Conservation (phyloP, 2,888 invertebrate species). For the Clusia tigrina region DNA sequence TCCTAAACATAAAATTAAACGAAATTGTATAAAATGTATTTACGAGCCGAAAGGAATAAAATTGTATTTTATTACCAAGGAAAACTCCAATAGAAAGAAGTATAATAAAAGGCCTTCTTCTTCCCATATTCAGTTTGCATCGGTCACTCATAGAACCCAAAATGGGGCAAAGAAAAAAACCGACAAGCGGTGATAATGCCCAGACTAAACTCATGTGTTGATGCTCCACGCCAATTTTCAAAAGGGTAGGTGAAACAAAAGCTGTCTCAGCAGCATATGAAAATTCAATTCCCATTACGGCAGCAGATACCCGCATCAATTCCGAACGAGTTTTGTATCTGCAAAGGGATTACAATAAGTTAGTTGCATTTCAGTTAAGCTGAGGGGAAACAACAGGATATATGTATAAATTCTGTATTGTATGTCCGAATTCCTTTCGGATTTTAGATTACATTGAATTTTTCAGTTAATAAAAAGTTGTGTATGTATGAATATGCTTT, state of each 20-base stretch:
- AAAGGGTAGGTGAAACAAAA: conserved; percentile 92
- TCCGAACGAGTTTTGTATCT: conserved; percentile 83
- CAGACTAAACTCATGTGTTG: conserved; percentile 95
- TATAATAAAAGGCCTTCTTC: conserved; percentile 91
- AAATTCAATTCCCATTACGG: conserved; percentile 97
- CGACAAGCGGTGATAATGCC: conserved; percentile 92
- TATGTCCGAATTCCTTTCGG: too few relatives aligned
- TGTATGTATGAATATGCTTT: too few relatives aligned
- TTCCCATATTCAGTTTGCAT: conserved; percentile 80
- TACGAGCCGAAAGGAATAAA: background rate
- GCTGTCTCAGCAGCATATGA: conserved; percentile 98
- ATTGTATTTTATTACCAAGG: conserved; percentile 70
- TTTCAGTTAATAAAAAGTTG: too few relatives aligned
- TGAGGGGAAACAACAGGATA: background rate
- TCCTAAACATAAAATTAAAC: conserved; percentile 67
- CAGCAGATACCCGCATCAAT: conserved; percentile 86
- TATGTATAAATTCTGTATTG: background rate
- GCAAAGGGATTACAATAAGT: conserved; percentile 22
- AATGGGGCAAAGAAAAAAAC: conserved; percentile 92
- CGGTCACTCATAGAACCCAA: conserved; percentile 92
- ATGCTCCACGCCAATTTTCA: conserved; percentile 92
- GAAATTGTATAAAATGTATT: background rate
- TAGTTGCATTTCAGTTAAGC: background rate
- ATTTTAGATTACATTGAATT: too few relatives aligned
- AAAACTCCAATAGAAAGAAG: conserved; percentile 88